Percentiles rank a stretch among this genome's conserved stretches.
phyloP scores from a whole-genome alignment of 2,797 vertebrate genomes.

The Esox lucius region DNA sequence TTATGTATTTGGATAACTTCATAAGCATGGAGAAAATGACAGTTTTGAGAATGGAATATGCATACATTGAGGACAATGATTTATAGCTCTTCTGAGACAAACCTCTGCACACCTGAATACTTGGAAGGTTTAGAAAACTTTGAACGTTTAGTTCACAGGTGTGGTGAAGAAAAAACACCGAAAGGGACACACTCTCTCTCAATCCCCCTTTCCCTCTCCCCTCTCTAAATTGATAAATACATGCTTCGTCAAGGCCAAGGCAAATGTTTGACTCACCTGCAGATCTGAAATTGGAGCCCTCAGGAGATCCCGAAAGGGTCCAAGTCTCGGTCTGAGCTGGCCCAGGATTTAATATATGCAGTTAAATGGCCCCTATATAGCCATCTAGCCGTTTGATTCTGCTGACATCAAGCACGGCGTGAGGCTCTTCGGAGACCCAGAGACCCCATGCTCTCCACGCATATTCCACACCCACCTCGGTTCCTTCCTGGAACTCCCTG shows the following conservation, averaged over 20 bases:
- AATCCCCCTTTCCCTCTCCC: constrained; percentile 28
- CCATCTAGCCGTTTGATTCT: constrained; percentile 30
- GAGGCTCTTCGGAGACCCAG: neutral
- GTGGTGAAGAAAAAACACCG: neutral
- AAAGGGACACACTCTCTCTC: constrained; percentile 1
- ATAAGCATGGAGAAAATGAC: neutral
- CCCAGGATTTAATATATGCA: constrained; percentile 31
- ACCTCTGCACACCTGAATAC: neutral
- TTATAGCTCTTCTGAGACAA: constrained; percentile 2
- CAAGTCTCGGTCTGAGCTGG: constrained; percentile 61
- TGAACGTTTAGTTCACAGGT: neutral
- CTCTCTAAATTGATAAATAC: constrained; percentile 75
- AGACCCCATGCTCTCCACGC: constrained; percentile 43
- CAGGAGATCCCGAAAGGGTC: constrained; percentile 70
- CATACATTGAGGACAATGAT: neutral
- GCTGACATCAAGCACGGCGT: constrained; percentile 22
- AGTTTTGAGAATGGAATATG: neutral
- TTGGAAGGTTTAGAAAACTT: neutral
- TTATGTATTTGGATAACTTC: neutral
- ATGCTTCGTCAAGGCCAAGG: constrained; percentile 76
- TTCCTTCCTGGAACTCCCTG: constrained; percentile 77
- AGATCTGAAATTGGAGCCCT: constrained; percentile 77
- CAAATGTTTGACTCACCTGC: constrained; percentile 86
- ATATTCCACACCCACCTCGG: constrained; percentile 45
- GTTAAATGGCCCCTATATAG: constrained; percentile 50